phyloP scores from a whole-genome alignment of 2,888 invertebrate genomes.

The Monochamus alternatus region DNA sequence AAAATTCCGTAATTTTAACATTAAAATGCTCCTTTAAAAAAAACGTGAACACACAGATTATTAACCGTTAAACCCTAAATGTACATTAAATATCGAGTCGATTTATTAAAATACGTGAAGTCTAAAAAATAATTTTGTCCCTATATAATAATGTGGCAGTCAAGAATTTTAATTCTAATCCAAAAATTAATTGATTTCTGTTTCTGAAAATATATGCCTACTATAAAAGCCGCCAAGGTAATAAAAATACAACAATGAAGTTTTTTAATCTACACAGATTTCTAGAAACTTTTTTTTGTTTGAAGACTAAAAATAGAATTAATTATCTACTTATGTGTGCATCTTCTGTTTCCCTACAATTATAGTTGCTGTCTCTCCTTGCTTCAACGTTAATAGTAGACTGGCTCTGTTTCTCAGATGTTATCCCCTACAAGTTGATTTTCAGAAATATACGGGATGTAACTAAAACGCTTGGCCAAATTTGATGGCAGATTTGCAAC shows the following conservation, averaged over 20 bases:
- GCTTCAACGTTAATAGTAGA: constrained; percentile 56
- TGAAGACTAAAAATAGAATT: constrained; percentile 48
- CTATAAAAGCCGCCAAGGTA: constrained; percentile 57
- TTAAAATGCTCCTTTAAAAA: constrained; percentile 5
- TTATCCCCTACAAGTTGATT: constrained; percentile 62
- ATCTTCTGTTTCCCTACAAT: constrained; percentile 67
- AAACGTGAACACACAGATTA: constrained; percentile 34
- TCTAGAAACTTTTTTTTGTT: constrained; percentile 36
- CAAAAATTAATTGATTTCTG: constrained; percentile 45
- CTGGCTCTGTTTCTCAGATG: constrained; percentile 62
- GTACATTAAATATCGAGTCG: constrained; percentile 26
- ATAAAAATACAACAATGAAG: constrained; percentile 58
- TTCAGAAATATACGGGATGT: neutral
- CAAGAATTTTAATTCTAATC: constrained; percentile 52
- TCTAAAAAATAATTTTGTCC: constrained; percentile 54
- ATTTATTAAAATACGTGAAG: constrained; percentile 40
- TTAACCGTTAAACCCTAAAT: constrained; percentile 19
- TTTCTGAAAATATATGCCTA: constrained; percentile 56
- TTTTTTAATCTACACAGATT: constrained; percentile 47
- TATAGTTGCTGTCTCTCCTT: constrained; percentile 66
- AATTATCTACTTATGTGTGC: constrained; percentile 67
- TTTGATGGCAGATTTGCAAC: too few relatives aligned
- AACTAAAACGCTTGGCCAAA: too few relatives aligned
- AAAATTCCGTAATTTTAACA: constrained; percentile 7
- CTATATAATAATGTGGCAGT: constrained; percentile 57